Conservation (phyloP, 2,888 invertebrate species). For the Pristionchus fissidentatus region DNA sequence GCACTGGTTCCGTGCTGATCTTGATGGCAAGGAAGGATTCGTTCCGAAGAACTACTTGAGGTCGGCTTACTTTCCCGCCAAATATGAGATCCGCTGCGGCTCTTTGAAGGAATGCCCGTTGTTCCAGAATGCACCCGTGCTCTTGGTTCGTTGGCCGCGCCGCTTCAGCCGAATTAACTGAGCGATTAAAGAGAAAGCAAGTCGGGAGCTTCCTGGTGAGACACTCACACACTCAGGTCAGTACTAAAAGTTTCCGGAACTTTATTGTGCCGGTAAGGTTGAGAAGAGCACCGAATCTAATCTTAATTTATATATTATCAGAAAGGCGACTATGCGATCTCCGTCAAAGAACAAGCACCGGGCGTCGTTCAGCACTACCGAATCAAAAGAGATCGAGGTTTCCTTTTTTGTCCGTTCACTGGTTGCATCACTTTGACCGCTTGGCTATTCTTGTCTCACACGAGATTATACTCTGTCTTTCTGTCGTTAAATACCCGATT, state of each 20-base stretch:
- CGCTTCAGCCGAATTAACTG: not conserved
- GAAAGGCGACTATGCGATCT: conserved; percentile 47
- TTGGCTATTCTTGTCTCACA: too few species aligned
- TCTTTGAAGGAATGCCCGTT: not conserved
- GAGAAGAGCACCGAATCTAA: too few species aligned
- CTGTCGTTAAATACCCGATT: not conserved
- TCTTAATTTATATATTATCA: not conserved
- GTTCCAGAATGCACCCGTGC: conserved; percentile 8
- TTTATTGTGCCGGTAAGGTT: too few species aligned
- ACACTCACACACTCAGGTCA: conserved; percentile 45
- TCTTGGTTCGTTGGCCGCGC: conserved; percentile 44
- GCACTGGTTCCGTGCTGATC: conserved; percentile 98
- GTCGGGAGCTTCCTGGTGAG: conserved; percentile 37
- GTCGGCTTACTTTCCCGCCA: not conserved
- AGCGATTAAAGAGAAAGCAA: not conserved
- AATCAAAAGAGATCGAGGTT: conserved; percentile 45
- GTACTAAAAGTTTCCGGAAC: not conserved
- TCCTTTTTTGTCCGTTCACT: not conserved
- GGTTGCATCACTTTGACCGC: too few species aligned
- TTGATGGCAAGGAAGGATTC: conserved; percentile 95
- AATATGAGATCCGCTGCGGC: not conserved
- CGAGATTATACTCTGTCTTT: too few species aligned
- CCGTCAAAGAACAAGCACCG: not conserved
- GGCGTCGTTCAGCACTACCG: conserved; percentile 42
- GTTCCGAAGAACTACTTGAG: conserved; percentile 98